phyloP scores from a whole-genome alignment of 2,888 invertebrate genomes.

The Drosophila nigricruria region DNA sequence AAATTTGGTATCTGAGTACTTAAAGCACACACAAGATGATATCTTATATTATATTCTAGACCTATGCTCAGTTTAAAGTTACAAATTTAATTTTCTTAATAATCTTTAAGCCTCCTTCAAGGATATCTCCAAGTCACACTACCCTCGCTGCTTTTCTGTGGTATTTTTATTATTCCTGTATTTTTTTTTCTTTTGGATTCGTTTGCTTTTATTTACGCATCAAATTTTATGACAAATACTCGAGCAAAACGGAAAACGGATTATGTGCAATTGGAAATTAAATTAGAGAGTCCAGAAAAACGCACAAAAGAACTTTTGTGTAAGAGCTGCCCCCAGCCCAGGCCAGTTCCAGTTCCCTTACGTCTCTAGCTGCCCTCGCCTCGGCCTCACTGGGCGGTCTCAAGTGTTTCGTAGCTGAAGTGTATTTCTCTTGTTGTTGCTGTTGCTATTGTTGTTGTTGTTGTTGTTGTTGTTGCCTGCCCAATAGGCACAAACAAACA shows the following conservation, averaged over 20 bases:
- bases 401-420: conserved; percentile 61
- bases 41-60: neutral
- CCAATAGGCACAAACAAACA: conserved; percentile 65
- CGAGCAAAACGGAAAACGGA: conserved; percentile 59
- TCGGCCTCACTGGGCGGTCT: conserved; percentile 51
- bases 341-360: neutral
- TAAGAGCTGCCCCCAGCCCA: neutral
- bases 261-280: conserved; percentile 80
- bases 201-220: conserved; percentile 68
- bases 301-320: conserved; percentile 41
- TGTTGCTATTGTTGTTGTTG: conserved; percentile 27
- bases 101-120: neutral
- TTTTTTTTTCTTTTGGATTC: conserved; percentile 13
- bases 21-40: neutral
- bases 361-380: neutral
- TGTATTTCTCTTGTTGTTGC: conserved; percentile 24
- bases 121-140: conserved; percentile 14
- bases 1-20: neutral
- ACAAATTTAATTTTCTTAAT: neutral
- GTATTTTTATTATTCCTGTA: conserved; percentile 4
- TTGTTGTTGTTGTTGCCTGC: conserved; percentile 20
- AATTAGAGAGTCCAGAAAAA: conserved; percentile 59
- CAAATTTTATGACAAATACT: conserved; percentile 77
- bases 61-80: no score
- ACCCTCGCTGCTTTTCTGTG: neutral